A percentile compares a stretch with the other conserved stretches of the same genome.
Evolutionary conservation across 2,797 vertebrate genomes (phyloP).

Genomic region (Manis pentadactyla): DNA sequence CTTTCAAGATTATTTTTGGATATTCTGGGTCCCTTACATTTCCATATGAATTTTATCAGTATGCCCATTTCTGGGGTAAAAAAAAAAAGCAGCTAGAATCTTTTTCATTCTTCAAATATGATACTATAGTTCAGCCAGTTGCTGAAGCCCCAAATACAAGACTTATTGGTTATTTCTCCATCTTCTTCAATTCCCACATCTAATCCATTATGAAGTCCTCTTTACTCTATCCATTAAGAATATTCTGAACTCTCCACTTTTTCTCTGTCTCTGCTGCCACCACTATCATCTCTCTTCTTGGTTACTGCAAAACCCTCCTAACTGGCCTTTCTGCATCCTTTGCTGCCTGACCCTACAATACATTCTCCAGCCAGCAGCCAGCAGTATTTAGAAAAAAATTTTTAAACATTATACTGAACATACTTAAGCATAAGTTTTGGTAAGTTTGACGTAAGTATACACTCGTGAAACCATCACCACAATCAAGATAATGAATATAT

Average conservation of each 20-base stretch:
- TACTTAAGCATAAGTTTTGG: not conserved
- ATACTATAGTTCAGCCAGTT: not conserved
- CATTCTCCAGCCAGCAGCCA: not conserved
- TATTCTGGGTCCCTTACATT: not conserved
- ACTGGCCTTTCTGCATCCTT: not conserved
- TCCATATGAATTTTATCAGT: slow-evolving; percentile 1
- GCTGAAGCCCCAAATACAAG: not conserved
- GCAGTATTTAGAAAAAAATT: not conserved
- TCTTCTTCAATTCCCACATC: not conserved
- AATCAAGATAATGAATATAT: not conserved
- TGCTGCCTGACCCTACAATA: not conserved
- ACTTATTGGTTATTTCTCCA: not conserved
- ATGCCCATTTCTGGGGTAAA: not conserved
- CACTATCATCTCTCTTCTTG: not conserved
- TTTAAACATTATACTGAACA: not conserved
- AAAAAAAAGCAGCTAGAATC: not conserved
- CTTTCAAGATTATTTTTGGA: slow-evolving; percentile 17
- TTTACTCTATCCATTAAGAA: not conserved
- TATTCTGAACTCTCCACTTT: not conserved
- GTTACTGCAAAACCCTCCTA: not conserved
- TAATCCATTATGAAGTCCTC: not conserved
- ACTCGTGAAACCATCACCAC: not conserved
- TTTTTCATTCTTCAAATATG: slow-evolving; percentile 1
- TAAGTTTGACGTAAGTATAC: not conserved
- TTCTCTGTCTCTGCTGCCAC: not conserved